Evolutionary conservation across 2,113 vertebrate genomes (phyloP), one percentile per base, ranked within the genome.

Genomic region (Cyanoderma ruficeps): DNA sequence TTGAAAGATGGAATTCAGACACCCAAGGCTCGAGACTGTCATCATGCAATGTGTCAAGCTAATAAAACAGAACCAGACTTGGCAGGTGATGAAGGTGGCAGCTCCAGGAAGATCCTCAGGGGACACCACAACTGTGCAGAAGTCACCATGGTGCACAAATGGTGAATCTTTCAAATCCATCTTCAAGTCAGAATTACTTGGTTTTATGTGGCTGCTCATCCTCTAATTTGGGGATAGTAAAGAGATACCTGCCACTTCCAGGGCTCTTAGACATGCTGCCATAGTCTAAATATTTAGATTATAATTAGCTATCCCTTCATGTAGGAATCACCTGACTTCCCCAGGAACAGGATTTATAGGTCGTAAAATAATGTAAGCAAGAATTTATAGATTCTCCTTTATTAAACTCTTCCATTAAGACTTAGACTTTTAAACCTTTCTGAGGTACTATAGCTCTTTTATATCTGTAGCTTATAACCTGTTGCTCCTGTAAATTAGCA

Each of bases 1-100:
- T 59, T 93, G 67, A 74, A 95, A 88, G 84, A 77, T 68, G 77
- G 50, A 80, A 93, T 93, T 86, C 68, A 90, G 60, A 70, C 47
- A 74, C 56, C 77, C 46, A 46, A 55, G 75, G 33, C 67, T 91
- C 13, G 8, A 90, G 50, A 59, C 33, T 88, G 78, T 77, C 90
- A 83, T 91, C 3, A 1, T 63, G 68, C 63, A 67, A 67, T 33
- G 75, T 80, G 63, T 96, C 91, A 95, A 69, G 22, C 63, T 74
- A 90, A 93, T 94, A 95, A 83, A 94, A 93, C 75, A 90, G 81
- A 94, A 80, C 50, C 50, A 50, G 70, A 90, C 27, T 83, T 91
- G 82, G 78, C 79, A 93, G 64, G 33, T 0, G 0, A 74, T 30
- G 55, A 85, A 83, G 33, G 57, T 83, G 59, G 87, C 67, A 93